Conservation (phyloP, 2,888 invertebrate genomes). For the Drosophila hamatofila region DNA sequence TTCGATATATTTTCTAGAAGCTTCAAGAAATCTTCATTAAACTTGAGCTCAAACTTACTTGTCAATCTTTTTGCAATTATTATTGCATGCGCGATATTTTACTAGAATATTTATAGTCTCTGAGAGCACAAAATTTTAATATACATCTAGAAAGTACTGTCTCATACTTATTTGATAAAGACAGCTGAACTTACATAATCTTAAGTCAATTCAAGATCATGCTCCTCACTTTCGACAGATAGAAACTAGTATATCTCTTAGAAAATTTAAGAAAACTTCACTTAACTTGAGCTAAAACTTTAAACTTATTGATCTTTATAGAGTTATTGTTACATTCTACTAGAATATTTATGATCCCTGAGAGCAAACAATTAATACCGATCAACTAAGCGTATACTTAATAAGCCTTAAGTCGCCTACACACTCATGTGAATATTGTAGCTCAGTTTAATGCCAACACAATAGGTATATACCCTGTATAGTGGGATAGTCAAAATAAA, state of each 20-base stretch:
- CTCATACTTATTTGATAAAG: too few relatives aligned
- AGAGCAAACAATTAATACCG: not conserved
- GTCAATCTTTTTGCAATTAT: not conserved
- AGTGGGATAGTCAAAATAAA: conserved; percentile 3
- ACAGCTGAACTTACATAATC: too few relatives aligned
- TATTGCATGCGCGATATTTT: too few relatives aligned
- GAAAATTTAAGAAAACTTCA: not conserved
- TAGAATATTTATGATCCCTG: not conserved
- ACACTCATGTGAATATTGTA: not conserved
- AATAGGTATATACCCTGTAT: conserved; percentile 3
- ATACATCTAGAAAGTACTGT: too few relatives aligned
- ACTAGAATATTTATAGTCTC: not conserved
- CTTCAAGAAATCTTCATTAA: too few relatives aligned
- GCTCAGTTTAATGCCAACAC: not conserved
- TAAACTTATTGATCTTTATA: not conserved
- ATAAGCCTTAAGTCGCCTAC: not conserved
- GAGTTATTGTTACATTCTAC: not conserved
- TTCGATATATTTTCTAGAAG: too few relatives aligned
- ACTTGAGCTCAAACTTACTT: not conserved
- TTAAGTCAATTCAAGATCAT: too few relatives aligned
- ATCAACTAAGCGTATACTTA: not conserved
- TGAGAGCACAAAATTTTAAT: not conserved
- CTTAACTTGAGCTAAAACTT: not conserved
- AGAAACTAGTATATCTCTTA: not conserved
- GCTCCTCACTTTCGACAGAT: not conserved